These are phyloP conservation scores for Rhizomys pruinosus DNA, from an alignment of 2,113 vertebrate genomes.

Conservation along the genomic window DNA sequence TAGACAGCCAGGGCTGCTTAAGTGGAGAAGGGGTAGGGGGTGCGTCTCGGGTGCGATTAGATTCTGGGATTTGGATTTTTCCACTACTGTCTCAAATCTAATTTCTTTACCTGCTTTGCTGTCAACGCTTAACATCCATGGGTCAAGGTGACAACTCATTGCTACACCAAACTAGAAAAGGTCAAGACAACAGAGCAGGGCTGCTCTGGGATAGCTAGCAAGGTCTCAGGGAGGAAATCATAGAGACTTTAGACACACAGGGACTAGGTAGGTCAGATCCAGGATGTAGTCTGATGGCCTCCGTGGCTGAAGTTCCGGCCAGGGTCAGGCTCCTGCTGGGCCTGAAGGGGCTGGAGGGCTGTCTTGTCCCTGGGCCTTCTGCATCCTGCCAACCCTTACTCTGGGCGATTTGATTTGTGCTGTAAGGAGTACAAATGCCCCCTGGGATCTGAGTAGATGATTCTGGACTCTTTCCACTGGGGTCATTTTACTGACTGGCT, in stretches of 20 bases:
- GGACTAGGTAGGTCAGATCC: neutral
- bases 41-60: neutral
- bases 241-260: neutral
- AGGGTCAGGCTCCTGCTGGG: neutral
- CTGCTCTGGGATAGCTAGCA: neutral
- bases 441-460: conserved; percentile 27
- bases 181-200: neutral
- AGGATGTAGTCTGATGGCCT: no score
- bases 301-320: neutral
- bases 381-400: neutral
- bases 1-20: neutral
- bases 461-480: conserved; percentile 64
- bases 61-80: neutral
- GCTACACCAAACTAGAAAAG: neutral
- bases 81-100: neutral
- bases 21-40: no score
- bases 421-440: conserved; percentile 44
- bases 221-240: neutral
- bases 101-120: neutral
- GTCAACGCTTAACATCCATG: neutral
- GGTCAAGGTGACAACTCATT: no score
- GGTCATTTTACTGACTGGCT: conserved; percentile 73
- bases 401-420: conserved; percentile 57
- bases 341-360: neutral
- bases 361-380: neutral